Percentiles rank a stretch among this genome's conserved stretches.
These are phyloP conservation scores for Heliconius ethilla DNA, from an alignment of 2,888 invertebrate species.

Conservation along the genomic window DNA sequence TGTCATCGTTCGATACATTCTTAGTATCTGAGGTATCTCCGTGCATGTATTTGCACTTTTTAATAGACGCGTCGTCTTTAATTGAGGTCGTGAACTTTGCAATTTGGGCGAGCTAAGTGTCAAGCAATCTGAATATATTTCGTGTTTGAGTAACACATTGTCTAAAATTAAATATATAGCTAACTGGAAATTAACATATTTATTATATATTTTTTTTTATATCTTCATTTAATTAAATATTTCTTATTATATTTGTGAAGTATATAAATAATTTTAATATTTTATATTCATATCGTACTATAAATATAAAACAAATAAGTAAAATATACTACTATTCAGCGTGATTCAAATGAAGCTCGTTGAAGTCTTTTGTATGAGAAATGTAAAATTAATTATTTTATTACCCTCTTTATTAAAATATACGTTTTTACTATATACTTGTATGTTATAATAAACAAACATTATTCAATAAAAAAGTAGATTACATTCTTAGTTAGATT, in stretches of 20 bases:
- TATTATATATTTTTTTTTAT: neutral
- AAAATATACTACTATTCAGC: neutral
- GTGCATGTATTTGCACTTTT: conserved; percentile 33
- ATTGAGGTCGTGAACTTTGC: conserved; percentile 43
- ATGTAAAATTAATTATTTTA: neutral
- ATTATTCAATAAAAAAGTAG: neutral
- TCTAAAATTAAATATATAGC: neutral
- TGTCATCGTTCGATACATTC: conserved; percentile 15
- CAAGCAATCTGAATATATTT: conserved; percentile 32
- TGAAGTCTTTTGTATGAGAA: conserved; percentile 22
- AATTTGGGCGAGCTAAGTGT: conserved; percentile 34
- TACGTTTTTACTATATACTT: neutral
- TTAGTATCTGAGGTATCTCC: conserved; percentile 6
- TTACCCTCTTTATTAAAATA: neutral
- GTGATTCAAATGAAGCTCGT: conserved; percentile 5
- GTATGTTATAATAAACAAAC: neutral
- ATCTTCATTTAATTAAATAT: neutral
- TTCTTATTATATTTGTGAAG: neutral
- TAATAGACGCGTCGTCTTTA: conserved; percentile 30
- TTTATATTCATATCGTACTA: neutral
- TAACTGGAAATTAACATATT: conserved; percentile 3
- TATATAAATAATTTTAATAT: neutral
- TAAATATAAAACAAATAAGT: neutral
- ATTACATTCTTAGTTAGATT: conserved; percentile 19
- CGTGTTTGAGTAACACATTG: conserved; percentile 23